A percentile compares a stretch with the other conserved stretches of the same genome.
Conservation (phyloP, 2,113 vertebrate genomes). For the Bothrops jararaca region DNA sequence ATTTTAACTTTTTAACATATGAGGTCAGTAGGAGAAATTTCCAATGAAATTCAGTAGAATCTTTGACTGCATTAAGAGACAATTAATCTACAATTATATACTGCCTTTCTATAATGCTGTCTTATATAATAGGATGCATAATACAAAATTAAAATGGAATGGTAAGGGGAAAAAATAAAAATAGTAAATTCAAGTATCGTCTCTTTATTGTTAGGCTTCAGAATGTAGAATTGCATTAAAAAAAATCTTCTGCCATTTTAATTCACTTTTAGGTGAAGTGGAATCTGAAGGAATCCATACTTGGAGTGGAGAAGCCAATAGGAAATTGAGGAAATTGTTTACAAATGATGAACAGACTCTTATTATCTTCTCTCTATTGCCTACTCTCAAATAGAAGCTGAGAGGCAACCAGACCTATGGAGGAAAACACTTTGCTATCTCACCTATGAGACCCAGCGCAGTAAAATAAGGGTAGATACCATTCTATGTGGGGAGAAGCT, state of each 20-base stretch:
- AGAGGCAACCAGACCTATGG: neutral
- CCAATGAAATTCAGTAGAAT: neutral
- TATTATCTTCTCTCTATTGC: neutral
- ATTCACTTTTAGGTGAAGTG: neutral
- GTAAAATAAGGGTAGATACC: neutral
- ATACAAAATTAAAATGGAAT: neutral
- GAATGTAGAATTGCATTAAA: neutral
- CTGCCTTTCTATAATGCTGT: neutral
- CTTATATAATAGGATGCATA: neutral
- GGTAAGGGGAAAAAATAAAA: neutral
- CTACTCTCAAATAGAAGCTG: neutral
- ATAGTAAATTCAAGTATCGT: neutral
- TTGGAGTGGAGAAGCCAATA: neutral
- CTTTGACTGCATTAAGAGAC: neutral
- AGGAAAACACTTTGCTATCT: neutral
- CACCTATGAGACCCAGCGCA: neutral
- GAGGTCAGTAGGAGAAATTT: neutral
- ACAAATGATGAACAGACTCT: neutral
- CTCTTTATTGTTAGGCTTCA: neutral
- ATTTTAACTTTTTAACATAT: neutral
- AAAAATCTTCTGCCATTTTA: neutral
- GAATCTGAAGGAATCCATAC: neutral
- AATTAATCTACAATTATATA: neutral
- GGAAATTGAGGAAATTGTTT: neutral
- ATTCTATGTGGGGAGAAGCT: neutral